Percentiles rank a stretch among this genome's conserved stretches.
Evolutionary conservation across 2,888 invertebrate species (phyloP).

Genomic region (Eristalis pertinax): DNA sequence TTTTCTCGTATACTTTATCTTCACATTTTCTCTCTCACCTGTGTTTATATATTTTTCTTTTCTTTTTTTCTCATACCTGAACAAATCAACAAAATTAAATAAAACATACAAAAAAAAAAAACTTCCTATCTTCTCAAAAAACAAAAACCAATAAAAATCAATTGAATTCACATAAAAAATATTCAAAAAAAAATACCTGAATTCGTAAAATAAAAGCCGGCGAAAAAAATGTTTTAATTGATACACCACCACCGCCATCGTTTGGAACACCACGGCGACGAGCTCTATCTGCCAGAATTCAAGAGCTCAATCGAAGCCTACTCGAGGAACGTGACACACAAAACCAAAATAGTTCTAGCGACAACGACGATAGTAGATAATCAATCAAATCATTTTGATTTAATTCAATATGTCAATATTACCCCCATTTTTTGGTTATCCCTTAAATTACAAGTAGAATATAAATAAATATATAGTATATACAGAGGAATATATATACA

Average conservation of each 20-base stretch:
- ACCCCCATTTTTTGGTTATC: neutral
- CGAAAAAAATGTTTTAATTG: constrained; percentile 91
- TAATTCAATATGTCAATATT: neutral
- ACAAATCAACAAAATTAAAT: constrained; percentile 42
- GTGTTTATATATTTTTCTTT: constrained; percentile 76
- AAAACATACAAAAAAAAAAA: constrained; percentile 63
- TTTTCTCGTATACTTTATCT: constrained; percentile 52
- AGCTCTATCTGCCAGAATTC: constrained; percentile 81
- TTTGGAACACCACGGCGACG: constrained; percentile 81
- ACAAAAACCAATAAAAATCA: constrained; percentile 39
- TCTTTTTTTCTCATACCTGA: constrained; percentile 76
- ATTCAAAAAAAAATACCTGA: constrained; percentile 32
- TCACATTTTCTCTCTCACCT: constrained; percentile 70
- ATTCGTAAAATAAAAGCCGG: constrained; percentile 83
- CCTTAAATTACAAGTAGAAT: constrained; percentile 40
- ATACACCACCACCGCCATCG: constrained; percentile 84
- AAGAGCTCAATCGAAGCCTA: constrained; percentile 81
- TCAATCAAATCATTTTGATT: constrained; percentile 48
- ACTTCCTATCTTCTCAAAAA: constrained; percentile 36
- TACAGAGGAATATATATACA: constrained; percentile 45
- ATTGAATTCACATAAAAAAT: constrained; percentile 42
- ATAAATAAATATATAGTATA: constrained; percentile 53
- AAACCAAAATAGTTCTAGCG: constrained; percentile 80
- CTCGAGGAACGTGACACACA: constrained; percentile 80
- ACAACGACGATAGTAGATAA: constrained; percentile 80